Base-by-base conservation (phyloP, 2,888 invertebrate genomes). In the Caenorhabditis drosophilae region DNA sequence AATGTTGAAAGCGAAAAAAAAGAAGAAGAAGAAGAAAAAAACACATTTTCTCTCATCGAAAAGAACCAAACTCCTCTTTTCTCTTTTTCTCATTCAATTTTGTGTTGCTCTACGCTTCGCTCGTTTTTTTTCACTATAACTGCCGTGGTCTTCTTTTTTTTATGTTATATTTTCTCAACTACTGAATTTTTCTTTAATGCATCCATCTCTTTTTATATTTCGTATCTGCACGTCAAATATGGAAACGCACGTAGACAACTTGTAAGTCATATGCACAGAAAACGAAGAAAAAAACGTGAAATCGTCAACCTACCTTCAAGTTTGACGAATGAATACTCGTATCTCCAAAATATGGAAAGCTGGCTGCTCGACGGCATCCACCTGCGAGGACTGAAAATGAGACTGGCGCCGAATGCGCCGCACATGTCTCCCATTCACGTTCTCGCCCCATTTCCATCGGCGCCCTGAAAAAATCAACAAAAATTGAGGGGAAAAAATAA, bases 321-420 rank as follows among this genome's bases (percentile, higher is more conserved):
- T 56, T 66, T 1, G 60, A 56, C 16, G 60, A 27, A 27, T 66
- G 66, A 40, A 66, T 49, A 11, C 56, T 45, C 4, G 60, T 56
- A 31, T 66, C 71, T 26, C 75, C 75, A 27, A 75, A 68, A 42
- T 75, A 66, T n/a, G 80, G 80, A 46, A 80, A 79, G 35, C 78
- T 78, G 36, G 80, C 76, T 16, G 80, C 79, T 58, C 80, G 66
- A 40, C 78, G 67, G 49, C 78, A 79, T 36, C 74, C 72, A 4
- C 75, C 70, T 11, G 64, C 42, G 2, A 64, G 38, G 34, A 63
- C 60, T 35, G 54, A 61, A 54, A 72, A 74, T 35, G 64, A 63
- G 35, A 69, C 68, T 9, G 77, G 77, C 2, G 75, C 77, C 27
- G 77, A 77, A 38, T 77, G 77, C 38, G 77, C 70, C 18, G 62